Evolutionary conservation across 2,113 vertebrate genomes (phyloP).

Genomic region (Syngnathus floridae): DNA sequence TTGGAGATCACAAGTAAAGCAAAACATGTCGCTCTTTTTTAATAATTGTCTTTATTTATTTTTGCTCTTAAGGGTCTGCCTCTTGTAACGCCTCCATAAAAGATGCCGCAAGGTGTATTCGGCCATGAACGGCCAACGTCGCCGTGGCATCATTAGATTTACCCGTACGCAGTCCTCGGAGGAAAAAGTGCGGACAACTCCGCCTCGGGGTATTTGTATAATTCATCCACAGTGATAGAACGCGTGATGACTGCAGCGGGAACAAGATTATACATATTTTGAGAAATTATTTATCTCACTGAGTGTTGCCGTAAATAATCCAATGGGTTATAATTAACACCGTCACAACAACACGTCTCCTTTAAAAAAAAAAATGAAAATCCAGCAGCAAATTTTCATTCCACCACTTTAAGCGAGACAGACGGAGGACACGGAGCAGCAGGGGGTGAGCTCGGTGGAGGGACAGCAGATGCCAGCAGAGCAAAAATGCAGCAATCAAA

Average conservation of each 20-base stretch:
- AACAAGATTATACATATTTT: neutral
- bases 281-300: neutral
- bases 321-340: neutral
- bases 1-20: too few species aligned
- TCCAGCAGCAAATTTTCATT: too few species aligned
- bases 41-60: too few species aligned
- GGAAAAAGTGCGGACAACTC: neutral
- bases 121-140: too few species aligned
- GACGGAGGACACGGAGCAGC: neutral
- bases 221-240: neutral
- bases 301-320: neutral
- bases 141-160: too few species aligned
- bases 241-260: neutral
- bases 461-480: slow-evolving; percentile 15
- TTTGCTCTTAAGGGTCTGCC: too few species aligned
- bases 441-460: neutral
- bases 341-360: too few species aligned
- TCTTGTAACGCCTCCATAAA: slow-evolving; percentile 1
- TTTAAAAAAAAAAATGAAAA: too few species aligned
- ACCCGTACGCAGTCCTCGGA: too few species aligned
- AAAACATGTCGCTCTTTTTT: neutral
- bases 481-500: slow-evolving; percentile 11
- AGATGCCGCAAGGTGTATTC: slow-evolving; percentile 1
- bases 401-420: neutral
- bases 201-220: neutral